These are phyloP conservation scores for Julus scanicus DNA, from an alignment of 2,888 invertebrate genomes.

Conservation along the genomic window DNA sequence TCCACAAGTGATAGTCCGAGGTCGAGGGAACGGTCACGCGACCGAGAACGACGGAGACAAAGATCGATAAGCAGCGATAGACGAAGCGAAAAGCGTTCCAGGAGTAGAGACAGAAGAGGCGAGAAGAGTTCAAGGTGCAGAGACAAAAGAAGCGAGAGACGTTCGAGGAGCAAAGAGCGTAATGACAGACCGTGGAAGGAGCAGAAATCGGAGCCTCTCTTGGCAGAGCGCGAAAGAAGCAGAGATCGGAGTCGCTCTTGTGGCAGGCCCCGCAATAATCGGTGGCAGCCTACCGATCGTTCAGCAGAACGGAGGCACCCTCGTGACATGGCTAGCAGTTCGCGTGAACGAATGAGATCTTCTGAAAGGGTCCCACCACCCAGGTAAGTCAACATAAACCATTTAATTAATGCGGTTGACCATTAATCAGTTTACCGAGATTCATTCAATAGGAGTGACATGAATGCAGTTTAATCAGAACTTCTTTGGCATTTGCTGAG, in stretches of 20 bases:
- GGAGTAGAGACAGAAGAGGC: not conserved
- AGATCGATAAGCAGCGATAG: not conserved
- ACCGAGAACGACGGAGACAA: not conserved
- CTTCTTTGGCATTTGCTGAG: not conserved
- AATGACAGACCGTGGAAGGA: not conserved
- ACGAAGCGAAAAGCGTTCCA: not conserved
- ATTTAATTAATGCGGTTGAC: not conserved
- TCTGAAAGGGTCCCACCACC: not conserved
- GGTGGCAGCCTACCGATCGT: not conserved
- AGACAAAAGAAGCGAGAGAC: not conserved
- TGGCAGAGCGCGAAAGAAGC: not conserved
- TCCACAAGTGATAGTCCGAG: not conserved
- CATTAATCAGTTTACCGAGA: not conserved
- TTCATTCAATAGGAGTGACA: too few species aligned
- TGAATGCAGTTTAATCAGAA: too few species aligned
- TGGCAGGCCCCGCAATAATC: not conserved
- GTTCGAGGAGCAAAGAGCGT: not conserved
- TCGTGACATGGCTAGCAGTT: not conserved
- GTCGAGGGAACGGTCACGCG: not conserved
- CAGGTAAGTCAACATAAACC: not conserved
- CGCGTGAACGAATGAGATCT: not conserved
- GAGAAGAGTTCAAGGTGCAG: not conserved
- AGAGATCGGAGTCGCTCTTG: not conserved
- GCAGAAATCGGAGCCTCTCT: not conserved
- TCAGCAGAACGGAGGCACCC: not conserved